Percentiles rank a stretch among this genome's conserved stretches.
These are phyloP conservation scores for Dicerorhinus sumatrensis DNA, from an alignment of 2,113 vertebrate species.

Conservation along the genomic window DNA sequence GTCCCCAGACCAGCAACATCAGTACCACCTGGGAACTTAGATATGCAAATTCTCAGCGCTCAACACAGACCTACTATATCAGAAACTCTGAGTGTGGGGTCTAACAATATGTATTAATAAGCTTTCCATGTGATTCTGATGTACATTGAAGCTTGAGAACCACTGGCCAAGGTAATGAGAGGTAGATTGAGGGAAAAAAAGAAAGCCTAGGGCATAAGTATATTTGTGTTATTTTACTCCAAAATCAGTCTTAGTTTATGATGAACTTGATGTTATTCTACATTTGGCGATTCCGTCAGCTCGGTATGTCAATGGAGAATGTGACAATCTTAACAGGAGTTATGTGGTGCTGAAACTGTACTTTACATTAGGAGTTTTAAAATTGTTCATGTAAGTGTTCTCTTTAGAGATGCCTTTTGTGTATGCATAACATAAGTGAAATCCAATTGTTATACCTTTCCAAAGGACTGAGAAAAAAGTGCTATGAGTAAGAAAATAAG, in stretches of 20 bases:
- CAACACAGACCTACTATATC: not conserved
- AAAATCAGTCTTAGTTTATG: not conserved
- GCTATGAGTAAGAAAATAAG: not conserved
- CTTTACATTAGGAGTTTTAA: not conserved
- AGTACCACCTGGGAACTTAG: not conserved
- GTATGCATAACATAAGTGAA: not conserved
- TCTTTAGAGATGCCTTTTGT: not conserved
- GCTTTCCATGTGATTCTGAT: not conserved
- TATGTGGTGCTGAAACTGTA: not conserved
- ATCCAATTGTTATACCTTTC: not conserved
- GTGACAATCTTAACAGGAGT: not conserved
- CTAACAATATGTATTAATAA: not conserved
- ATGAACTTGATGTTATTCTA: not conserved
- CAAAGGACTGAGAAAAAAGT: not conserved
- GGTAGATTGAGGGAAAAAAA: not conserved
- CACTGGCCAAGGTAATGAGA: not conserved
- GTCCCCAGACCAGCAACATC: not conserved
- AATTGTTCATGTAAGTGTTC: not conserved
- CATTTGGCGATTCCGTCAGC: not conserved
- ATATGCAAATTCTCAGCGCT: not conserved
- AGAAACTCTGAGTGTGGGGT: not conserved
- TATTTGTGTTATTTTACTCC: not conserved
- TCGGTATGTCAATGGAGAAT: not conserved
- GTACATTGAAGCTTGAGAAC: not conserved
- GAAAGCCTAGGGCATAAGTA: too few relatives aligned